A percentile compares a stretch with the other conserved stretches of the same genome.
Conservation (phyloP, 2,888 invertebrate genomes). For the Tetrapedia diversipes region DNA sequence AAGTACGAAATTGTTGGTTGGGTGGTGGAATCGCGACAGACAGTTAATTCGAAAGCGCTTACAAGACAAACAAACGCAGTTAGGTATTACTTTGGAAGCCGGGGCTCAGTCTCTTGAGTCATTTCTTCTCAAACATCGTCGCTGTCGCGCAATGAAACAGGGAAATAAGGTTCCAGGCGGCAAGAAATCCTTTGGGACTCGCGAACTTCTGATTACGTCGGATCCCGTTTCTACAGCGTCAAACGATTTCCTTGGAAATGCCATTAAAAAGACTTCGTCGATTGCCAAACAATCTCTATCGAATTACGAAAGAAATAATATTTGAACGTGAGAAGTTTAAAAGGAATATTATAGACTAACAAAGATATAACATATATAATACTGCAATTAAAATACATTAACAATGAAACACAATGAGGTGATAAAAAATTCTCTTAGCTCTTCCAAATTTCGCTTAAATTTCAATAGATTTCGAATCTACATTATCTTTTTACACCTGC, state of each 20-base stretch:
- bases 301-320: too few relatives aligned
- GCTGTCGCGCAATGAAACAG: constrained; percentile 28
- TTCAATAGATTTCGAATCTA: too few relatives aligned
- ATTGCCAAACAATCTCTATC: too few relatives aligned
- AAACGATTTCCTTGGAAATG: constrained; percentile 15
- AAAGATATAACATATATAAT: too few relatives aligned
- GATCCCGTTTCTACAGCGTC: constrained; percentile 10
- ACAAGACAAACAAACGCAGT: constrained; percentile 33
- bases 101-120: constrained; percentile 30
- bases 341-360: too few relatives aligned
- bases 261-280: constrained; percentile 11
- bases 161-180: constrained; percentile 30
- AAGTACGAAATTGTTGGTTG: too few relatives aligned
- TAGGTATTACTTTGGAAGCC: constrained; percentile 5
- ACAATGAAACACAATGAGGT: too few relatives aligned
- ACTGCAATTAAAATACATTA: too few relatives aligned
- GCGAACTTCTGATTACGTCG: constrained; percentile 34
- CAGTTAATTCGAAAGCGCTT: constrained; percentile 18
- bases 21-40: neutral
- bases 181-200: constrained; percentile 20
- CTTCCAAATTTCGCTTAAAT: too few relatives aligned
- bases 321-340: too few relatives aligned
- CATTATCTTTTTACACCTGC: too few relatives aligned
- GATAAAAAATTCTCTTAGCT: too few relatives aligned
- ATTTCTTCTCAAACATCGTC: constrained; percentile 32